Evolutionary conservation across 2,797 vertebrate species (phyloP), one percentile per base, ranked within the genome.

Genomic region (Sebastes hubbsi): DNA sequence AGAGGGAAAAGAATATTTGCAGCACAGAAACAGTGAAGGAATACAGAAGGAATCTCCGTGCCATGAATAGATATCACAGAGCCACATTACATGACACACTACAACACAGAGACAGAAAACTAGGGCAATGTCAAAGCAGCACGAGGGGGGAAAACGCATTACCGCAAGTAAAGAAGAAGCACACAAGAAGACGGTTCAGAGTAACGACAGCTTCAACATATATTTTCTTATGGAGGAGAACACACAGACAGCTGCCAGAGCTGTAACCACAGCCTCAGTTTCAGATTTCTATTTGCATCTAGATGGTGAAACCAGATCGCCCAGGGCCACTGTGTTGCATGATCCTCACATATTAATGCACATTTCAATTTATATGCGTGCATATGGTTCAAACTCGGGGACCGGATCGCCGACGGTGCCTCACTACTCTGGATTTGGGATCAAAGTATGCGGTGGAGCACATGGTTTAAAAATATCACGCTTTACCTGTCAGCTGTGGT

Each of bases 111-210:
- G 56, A 70, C 22, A 59, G 73, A 82, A 92, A 94, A 93, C 72
- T 91, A 80, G 92, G 91, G 75, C 92, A 90, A 85, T 81, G 90
- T 89, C 87, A 91, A 82, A 75, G 80, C 72, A 73, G 79, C 64
- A 25, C 81, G 49, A 62, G 62, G 72, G 82, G 73, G 81, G 72
- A 29, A 49, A 65, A 38, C 8, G 16, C 77, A 80, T 75, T 52
- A 73, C 69, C 22, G 46, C 25, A 62, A 76, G 68, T 71, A 79
- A 82, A 73, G 70, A 84, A 72, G 63, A 46, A 58, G 58, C 24
- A 16, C 80, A 38, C 8, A 18, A 25, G 11, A 73, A 58, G 75
- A 73, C 24, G 9, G 64, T 52, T 75, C 62, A 52, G 73, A 85
- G 67, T 59, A 68, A 85, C 20, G 62, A 83, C 73, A 38, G 75